Percentiles rank a stretch among this genome's conserved stretches.
Evolutionary conservation across 2,888 invertebrate species (phyloP).

Genomic region (Seira ritae): DNA sequence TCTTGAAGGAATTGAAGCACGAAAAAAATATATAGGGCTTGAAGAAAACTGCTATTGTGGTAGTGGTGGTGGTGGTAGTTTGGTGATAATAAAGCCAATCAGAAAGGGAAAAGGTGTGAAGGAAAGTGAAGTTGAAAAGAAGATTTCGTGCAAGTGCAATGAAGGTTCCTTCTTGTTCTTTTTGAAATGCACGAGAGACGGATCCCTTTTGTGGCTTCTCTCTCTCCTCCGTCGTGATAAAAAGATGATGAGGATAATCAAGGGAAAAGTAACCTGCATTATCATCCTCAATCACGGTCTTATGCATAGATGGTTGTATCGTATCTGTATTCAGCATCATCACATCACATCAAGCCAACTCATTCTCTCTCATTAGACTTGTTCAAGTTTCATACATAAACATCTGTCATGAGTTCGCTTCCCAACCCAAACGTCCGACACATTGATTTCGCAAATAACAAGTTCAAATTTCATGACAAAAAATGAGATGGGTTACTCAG

Average conservation of each 20-base stretch:
- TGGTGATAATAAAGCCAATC: background rate
- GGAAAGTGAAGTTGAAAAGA: slow-evolving; percentile 34
- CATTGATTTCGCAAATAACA: no score
- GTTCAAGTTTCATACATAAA: no score
- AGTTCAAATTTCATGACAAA: no score
- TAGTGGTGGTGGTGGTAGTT: background rate
- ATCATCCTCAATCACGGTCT: slow-evolving; percentile 55
- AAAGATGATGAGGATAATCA: slow-evolving; percentile 64
- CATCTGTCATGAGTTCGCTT: no score
- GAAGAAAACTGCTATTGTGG: background rate
- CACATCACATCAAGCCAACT: no score
- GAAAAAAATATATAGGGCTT: background rate
- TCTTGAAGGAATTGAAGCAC: no score
- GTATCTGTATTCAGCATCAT: no score
- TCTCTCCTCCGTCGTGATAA: slow-evolving; percentile 48
- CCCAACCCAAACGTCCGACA: no score
- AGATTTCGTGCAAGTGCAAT: slow-evolving; percentile 1
- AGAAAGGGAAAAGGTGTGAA: slow-evolving; percentile 46
- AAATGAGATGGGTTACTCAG: no score
- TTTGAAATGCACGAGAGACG: slow-evolving; percentile 30
- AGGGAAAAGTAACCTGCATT: slow-evolving; percentile 60
- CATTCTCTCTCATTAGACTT: no score
- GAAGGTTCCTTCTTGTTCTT: slow-evolving; percentile 6
- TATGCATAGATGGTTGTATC: slow-evolving; percentile 13
- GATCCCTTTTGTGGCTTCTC: slow-evolving; percentile 59